These are phyloP conservation scores for Halocynthia aurantium DNA, from an alignment of 23 tunicate species.

Conservation along the genomic window DNA sequence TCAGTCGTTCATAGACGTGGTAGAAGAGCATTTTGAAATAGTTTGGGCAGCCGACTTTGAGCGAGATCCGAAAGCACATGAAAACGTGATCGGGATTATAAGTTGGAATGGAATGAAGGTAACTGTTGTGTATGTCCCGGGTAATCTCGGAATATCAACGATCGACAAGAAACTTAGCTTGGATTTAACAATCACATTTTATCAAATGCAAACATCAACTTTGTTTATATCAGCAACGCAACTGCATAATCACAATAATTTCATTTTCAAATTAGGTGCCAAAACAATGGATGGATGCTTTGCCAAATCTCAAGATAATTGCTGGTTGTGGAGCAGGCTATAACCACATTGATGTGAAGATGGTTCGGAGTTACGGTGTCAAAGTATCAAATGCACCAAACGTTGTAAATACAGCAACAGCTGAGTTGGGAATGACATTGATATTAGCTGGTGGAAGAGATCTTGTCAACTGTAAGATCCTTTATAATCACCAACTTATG, in stretches of 20 bases:
- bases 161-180: too few species aligned
- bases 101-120: not conserved
- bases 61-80: conserved; percentile 7
- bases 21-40: conserved; percentile 42
- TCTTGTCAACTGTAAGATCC: conserved; percentile 20
- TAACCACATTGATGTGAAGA: conserved; percentile 53
- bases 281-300: conserved; percentile 34
- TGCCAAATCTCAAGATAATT: conserved; percentile 68
- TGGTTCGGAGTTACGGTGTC: conserved; percentile 47
- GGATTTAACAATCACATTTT: too few species aligned
- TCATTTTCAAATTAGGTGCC: conserved; percentile 16
- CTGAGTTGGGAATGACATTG: conserved; percentile 61
- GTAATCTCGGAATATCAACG: too few species aligned
- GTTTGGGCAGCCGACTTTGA: conserved; percentile 40
- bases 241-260: too few species aligned
- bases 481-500: too few species aligned
- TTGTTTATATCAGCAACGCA: too few species aligned
- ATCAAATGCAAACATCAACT: too few species aligned
- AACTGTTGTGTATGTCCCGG: too few species aligned
- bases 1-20: not conserved
- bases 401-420: conserved; percentile 54
- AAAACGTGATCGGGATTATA: conserved; percentile 29
- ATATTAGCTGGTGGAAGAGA: conserved; percentile 71
- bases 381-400: conserved; percentile 70
- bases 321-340: conserved; percentile 72